Evolutionary conservation across 2,797 vertebrate genomes (phyloP).

Genomic region (Platyrinchus mystaceus): DNA sequence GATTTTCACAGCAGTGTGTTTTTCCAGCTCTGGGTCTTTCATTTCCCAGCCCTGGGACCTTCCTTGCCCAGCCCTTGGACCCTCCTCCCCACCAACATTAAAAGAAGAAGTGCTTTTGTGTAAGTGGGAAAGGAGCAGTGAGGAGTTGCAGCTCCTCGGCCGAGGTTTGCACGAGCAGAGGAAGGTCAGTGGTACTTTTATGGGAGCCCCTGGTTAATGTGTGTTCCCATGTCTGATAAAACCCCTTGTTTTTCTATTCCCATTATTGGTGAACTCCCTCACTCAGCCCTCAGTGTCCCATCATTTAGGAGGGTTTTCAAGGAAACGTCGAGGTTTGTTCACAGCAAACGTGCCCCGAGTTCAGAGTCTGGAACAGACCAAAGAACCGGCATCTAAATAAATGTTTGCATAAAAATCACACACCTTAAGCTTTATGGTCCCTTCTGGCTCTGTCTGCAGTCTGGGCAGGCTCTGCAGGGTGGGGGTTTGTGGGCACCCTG

Average conservation of each 20-base stretch:
- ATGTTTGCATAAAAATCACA: conserved; percentile 15
- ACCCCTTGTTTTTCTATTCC: background rate
- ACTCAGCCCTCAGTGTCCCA: background rate
- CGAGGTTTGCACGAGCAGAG: background rate
- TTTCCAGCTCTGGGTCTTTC: background rate
- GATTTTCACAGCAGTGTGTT: background rate
- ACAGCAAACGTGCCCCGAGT: background rate
- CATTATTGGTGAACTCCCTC: background rate
- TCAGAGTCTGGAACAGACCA: background rate
- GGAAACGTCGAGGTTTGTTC: background rate
- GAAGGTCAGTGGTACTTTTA: background rate
- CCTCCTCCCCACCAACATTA: background rate
- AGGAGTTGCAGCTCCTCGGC: background rate
- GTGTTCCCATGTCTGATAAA: background rate
- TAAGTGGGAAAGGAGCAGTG: fast-evolving
- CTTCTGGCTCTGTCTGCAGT: background rate
- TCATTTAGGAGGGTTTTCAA: background rate
- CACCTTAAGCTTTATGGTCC: background rate
- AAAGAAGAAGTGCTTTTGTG: background rate
- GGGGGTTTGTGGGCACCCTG: background rate
- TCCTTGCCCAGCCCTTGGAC: background rate
- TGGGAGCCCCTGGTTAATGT: background rate
- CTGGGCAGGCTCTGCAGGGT: background rate
- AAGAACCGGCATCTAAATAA: background rate
- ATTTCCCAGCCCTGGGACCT: background rate